Evolutionary conservation across 2,888 invertebrate species (phyloP), one percentile per base, ranked within the genome.

Genomic region (Acrobasis repandana): DNA sequence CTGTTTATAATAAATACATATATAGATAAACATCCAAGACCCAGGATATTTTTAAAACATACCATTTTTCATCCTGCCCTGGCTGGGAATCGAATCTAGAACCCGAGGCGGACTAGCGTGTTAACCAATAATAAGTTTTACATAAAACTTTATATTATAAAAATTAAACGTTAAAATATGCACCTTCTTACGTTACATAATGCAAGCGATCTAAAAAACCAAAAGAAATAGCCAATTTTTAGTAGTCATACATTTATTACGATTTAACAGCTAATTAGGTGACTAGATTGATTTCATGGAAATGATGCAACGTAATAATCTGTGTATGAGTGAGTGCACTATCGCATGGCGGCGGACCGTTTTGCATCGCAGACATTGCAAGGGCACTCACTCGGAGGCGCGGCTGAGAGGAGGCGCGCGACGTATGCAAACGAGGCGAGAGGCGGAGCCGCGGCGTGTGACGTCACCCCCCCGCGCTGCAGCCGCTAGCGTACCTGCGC

Each of bases 361-460:
- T 18, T 54, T 20, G 54, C 54, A 54, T 18, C 15, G 54, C 54
- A 20, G 14, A 54, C 52, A 38, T 11, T 15, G 15, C 34, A 15
- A n/a, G 18, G 49, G 3, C 61, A 20, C 36, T 33, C 61, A 16
- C 36, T 33, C 48, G 38, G 59, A 52, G 59, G 60, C 48, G 56
- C 56, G 56, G 48, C 56, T 28, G 64, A 48, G 43, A 51, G 60
- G 61, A 28, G 54, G 61, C 54, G 63, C 48, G 67, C 49, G 36
- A 48, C 61, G 67, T 83, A 84, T 85, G 86, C 86, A 85, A 84
- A 86, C 77, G 76, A 82, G 80, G 61, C 65, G 65, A 63, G 71
- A 73, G 77, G 78, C 75, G 70, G 79, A 71, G 77, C 66, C 63
- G 74, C 65, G 69, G 43, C 1, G 14, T 5, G 43, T 43, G 43